phyloP scores from a whole-genome alignment of 2,888 invertebrate species.

The Zele albiditarsus region DNA sequence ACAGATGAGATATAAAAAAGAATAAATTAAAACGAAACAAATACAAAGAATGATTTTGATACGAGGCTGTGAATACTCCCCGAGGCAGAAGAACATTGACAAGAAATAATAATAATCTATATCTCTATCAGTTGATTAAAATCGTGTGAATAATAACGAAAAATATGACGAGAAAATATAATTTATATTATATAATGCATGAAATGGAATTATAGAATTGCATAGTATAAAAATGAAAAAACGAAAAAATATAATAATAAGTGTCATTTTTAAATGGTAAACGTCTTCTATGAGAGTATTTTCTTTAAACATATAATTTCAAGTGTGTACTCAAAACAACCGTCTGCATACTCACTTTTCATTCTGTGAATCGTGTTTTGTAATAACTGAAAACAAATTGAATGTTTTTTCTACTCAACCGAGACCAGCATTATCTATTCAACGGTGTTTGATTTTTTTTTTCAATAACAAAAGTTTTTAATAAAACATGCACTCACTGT shows the following conservation, averaged over 20 bases:
- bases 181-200: not conserved
- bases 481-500: not conserved
- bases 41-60: constrained; percentile 45
- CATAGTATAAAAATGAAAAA: not conserved
- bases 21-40: constrained; percentile 31
- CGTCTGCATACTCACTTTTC: not conserved
- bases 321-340: not conserved
- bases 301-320: not conserved
- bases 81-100: constrained; percentile 33
- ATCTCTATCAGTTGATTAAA: not conserved
- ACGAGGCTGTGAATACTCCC: constrained; percentile 61
- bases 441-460: not conserved
- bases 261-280: not conserved
- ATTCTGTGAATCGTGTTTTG: not conserved
- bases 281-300: not conserved
- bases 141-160: not conserved
- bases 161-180: not conserved
- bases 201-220: not conserved
- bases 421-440: not conserved
- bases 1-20: constrained; percentile 3
- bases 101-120: not conserved
- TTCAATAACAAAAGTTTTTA: not conserved
- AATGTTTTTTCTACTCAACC: not conserved
- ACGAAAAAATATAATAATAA: not conserved
- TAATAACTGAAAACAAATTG: not conserved